Evolutionary conservation across 2,113 vertebrate genomes (phyloP).

Genomic region (Oceanites oceanicus): DNA sequence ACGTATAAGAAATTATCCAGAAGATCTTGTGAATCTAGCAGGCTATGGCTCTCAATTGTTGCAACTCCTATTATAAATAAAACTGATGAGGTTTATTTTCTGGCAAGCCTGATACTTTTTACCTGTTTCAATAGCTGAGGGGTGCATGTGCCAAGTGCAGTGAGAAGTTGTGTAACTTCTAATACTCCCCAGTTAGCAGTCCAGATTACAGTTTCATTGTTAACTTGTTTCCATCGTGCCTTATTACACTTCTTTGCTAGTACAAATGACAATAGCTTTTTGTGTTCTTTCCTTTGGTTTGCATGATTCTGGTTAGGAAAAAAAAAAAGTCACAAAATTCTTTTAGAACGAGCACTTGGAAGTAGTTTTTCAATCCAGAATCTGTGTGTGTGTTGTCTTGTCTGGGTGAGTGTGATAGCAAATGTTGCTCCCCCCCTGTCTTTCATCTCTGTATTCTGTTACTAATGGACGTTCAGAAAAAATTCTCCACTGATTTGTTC

Average conservation of each 20-base stretch:
- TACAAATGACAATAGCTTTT: not conserved
- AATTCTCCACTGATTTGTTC: not conserved
- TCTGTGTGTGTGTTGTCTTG: not conserved
- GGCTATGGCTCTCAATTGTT: not conserved
- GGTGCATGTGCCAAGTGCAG: not conserved
- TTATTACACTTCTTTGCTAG: not conserved
- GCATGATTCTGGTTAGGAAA: not conserved
- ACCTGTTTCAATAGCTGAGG: not conserved
- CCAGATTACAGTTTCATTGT: not conserved
- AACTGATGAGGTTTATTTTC: not conserved
- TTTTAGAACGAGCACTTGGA: conserved; percentile 3
- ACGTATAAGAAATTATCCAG: not conserved
- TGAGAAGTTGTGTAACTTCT: not conserved
- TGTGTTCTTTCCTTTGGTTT: conserved; percentile 24
- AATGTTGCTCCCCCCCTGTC: not conserved
- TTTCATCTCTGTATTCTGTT: not conserved
- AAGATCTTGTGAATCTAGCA: not conserved
- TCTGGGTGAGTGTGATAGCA: not conserved
- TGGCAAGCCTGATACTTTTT: not conserved
- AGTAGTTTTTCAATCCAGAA: not conserved
- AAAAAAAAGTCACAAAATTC: conserved; percentile 21
- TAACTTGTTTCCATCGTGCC: not conserved
- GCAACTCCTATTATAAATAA: not conserved
- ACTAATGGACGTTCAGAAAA: not conserved
- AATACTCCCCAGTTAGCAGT: not conserved